phyloP scores from a whole-genome alignment of 1,140 invertebrate genomes.

The Drosophila baimaii region DNA sequence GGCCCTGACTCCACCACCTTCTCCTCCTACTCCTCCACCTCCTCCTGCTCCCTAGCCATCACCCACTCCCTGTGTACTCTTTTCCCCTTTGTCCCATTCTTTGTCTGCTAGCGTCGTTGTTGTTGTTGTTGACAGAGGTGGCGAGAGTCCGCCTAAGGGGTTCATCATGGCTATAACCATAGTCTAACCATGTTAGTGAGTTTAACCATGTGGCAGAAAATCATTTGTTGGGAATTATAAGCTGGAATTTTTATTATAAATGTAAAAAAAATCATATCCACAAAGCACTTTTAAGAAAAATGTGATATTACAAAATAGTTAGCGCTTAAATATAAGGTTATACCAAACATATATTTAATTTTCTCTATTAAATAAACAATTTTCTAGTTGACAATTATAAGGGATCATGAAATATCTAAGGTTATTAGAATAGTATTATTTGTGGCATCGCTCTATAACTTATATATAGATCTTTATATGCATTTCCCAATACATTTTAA shows the following conservation, averaged over 20 bases:
- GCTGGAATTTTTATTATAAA: background rate
- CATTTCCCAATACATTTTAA: background rate
- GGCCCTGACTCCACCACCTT: conserved; percentile 4
- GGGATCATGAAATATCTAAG: background rate
- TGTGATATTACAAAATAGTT: no score
- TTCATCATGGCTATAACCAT: conserved; percentile 4
- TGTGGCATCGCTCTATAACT: no score
- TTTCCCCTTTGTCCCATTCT: conserved; percentile 37
- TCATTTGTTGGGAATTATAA: conserved; percentile 1
- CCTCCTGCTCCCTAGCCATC: conserved; percentile 13
- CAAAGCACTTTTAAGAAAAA: no score
- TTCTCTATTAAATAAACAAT: background rate
- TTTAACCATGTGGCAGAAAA: background rate
- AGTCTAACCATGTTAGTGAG: background rate
- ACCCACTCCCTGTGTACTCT: conserved; percentile 21
- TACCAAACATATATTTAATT: no score
- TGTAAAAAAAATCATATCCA: no score
- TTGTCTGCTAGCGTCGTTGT: conserved; percentile 24
- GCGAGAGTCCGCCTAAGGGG: conserved; percentile 18
- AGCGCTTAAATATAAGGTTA: background rate
- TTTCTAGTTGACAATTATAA: background rate
- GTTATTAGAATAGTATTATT: no score
- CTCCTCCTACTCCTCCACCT: background rate
- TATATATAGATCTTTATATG: background rate
- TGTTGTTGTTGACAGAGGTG: conserved; percentile 35